Conservation (phyloP, 1,140 invertebrate species). For the Phocides pigmalion region DNA sequence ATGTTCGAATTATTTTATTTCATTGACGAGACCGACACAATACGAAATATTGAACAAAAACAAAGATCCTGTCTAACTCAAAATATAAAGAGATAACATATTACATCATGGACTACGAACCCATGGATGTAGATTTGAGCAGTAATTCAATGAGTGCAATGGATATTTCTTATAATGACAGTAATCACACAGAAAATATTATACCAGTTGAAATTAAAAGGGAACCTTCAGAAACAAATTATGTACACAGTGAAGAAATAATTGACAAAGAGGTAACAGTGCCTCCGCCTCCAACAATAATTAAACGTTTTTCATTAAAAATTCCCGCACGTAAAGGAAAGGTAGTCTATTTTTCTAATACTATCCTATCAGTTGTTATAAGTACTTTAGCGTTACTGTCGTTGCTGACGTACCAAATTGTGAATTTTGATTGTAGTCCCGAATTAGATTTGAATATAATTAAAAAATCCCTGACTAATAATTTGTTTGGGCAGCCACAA, state of each 20-base stretch:
- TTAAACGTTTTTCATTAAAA: conserved; percentile 29
- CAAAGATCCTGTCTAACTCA: too few relatives aligned
- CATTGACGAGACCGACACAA: too few relatives aligned
- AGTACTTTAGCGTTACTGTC: conserved; percentile 41
- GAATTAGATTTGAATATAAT: conserved; percentile 49
- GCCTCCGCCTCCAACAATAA: not conserved
- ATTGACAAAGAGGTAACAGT: conserved; percentile 41
- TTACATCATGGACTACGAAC: conserved; percentile 46
- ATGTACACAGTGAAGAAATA: not conserved
- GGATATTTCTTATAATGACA: conserved; percentile 61
- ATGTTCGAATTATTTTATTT: too few relatives aligned
- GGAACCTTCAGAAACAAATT: not conserved
- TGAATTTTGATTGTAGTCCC: conserved; percentile 57
- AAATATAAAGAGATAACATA: not conserved
- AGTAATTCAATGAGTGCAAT: conserved; percentile 57
- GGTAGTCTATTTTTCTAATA: conserved; percentile 7
- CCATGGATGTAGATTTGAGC: conserved; percentile 76
- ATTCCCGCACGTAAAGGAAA: conserved; percentile 34
- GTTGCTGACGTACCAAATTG: conserved; percentile 46
- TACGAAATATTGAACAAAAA: too few relatives aligned
- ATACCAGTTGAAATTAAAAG: conserved; percentile 11
- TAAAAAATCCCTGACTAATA: conserved; percentile 45
- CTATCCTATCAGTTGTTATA: conserved; percentile 9
- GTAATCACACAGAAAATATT: conserved; percentile 28
- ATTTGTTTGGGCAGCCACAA: conserved; percentile 65